A percentile compares a stretch with the other conserved stretches of the same genome.
phyloP scores from a whole-genome alignment of 92 coral and sea anemone species.

The Parazoanthus swiftii region DNA sequence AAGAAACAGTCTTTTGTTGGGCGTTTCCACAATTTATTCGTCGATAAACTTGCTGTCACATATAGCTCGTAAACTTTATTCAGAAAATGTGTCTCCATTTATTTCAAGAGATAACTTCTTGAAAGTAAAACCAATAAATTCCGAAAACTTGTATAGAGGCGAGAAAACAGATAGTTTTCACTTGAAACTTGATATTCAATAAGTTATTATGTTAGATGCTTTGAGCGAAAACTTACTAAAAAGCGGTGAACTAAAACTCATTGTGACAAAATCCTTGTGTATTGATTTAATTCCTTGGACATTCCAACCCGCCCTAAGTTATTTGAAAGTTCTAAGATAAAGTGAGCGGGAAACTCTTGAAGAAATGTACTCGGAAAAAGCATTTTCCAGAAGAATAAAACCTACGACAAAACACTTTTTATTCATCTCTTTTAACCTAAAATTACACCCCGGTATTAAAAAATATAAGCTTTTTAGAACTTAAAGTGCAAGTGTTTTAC shows the following conservation, averaged over 20 bases:
- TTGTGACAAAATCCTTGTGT: neutral
- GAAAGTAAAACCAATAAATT: neutral
- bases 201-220: neutral
- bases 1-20: neutral
- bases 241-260: neutral
- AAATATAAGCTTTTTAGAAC: neutral
- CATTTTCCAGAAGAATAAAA: conserved; percentile 12
- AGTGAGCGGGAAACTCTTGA: conserved; percentile 7
- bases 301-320: conserved; percentile 52
- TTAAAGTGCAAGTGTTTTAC: neutral
- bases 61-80: neutral
- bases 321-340: conserved; percentile 41
- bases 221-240: conserved; percentile 3
- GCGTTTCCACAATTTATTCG: conserved; percentile 27
- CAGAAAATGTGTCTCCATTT: neutral
- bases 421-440: conserved; percentile 16
- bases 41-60: neutral
- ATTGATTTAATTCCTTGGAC: conserved; percentile 46
- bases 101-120: neutral
- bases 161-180: conserved; percentile 25
- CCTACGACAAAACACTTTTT: neutral
- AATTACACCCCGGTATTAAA: conserved; percentile 12
- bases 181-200: conserved; percentile 28
- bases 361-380: neutral
- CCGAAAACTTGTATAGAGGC: neutral